Evolutionary conservation across 23 tunicate species (phyloP), one percentile per base, ranked within the genome.

Genomic region (Botrylloides violaceus): DNA sequence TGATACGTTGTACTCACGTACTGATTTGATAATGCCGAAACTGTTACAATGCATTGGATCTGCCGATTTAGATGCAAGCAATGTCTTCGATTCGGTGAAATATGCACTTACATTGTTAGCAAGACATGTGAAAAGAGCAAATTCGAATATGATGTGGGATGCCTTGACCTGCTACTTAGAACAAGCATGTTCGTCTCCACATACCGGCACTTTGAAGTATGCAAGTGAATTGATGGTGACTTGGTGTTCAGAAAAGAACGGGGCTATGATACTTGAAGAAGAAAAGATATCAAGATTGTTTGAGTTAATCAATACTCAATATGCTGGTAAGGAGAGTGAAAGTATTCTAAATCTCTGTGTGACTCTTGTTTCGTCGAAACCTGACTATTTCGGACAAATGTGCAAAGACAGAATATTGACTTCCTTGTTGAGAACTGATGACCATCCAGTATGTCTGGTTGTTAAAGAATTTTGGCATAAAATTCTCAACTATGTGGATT

Each of bases 141-240:
- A 57, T 75, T 77, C 86, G 3, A 29, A 22, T 27, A 71, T 80
- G 1, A 70, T 81, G 2, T 88, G 96, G 88, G 76, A 76, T 18
- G 15, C 32, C n/a, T 25, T 60, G 26, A 25, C n/a, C 15, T 60
- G 21, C 3, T 66, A 64, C 34, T 48, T 78, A 9, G 29, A 73
- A 27, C 29, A 38, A 7, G 50, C 34, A 34, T n/a, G n/a, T n/a
- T n/a, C n/a, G n/a, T n/a, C n/a, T n/a, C 24, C 38, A n/a, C 49
- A 66, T 32, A 7, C 20, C 3, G 47, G 31, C n/a, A 56, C 18
- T 50, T 4, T 38, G 3, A 47, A 21, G 20, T 76, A 61, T 64
- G 55, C 61, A 0, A 5, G 70, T 9, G 70, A 79, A 31, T 48
- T 79, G 29, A 36, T 79, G 50, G 66, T 66, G 59, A 73, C 77